Evolutionary conservation across 2,113 vertebrate genomes (phyloP).

Genomic region (Triplophysa rosa): DNA sequence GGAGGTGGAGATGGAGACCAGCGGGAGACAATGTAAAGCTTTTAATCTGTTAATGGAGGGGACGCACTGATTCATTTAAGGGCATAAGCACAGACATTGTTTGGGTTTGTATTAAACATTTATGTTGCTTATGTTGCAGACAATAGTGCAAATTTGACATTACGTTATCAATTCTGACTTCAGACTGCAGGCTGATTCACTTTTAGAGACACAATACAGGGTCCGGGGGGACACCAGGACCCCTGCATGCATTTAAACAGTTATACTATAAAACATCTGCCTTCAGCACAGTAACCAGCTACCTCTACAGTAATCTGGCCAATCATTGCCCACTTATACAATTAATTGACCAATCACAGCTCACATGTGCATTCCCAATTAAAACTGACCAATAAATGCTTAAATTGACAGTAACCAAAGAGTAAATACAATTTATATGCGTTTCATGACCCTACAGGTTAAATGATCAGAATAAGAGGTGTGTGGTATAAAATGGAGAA

Average conservation of each 20-base stretch:
- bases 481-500: no score
- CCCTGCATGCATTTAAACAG: background rate
- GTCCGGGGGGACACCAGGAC: background rate
- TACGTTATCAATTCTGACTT: slow-evolving; percentile 33
- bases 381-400: background rate
- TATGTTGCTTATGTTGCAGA: slow-evolving; percentile 52
- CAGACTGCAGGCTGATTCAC: slow-evolving; percentile 28
- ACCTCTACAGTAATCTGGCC: background rate
- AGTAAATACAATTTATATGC: no score
- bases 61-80: slow-evolving; percentile 49
- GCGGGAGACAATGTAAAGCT: slow-evolving; percentile 53
- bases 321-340: background rate
- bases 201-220: background rate
- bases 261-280: background rate
- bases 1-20: slow-evolving; percentile 16
- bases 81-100: slow-evolving; percentile 51
- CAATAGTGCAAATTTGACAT: slow-evolving; percentile 49
- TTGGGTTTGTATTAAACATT: slow-evolving; percentile 56
- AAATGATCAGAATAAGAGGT: no score
- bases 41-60: slow-evolving; percentile 61
- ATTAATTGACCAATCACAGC: background rate
- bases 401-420: no score
- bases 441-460: no score
- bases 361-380: background rate
- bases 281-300: background rate